Percentiles rank a stretch among this genome's conserved stretches.
Evolutionary conservation across 2,797 vertebrate species (phyloP).

Genomic region (Euthynnus affinis): DNA sequence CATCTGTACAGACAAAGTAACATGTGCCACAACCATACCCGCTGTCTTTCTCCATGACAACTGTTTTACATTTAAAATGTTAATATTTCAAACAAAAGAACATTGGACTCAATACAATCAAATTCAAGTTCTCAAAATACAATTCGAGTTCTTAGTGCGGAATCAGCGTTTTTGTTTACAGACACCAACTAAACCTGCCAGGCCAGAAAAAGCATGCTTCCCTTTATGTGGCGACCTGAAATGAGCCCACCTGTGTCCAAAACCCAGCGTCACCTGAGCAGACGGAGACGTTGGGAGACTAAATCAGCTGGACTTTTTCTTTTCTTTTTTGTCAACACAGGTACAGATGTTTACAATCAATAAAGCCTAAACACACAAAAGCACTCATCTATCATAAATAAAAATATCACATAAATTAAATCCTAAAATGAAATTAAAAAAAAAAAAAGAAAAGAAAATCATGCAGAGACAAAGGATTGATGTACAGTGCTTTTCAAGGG

Average conservation of each 20-base stretch:
- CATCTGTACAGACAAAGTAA: conserved; percentile 91
- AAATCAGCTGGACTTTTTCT: background rate
- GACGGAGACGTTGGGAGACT: background rate
- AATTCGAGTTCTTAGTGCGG: conserved; percentile 76
- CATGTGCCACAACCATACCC: conserved; percentile 50
- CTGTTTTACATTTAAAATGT: conserved; percentile 91
- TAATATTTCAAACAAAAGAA: conserved; percentile 81
- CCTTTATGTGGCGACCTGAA: background rate
- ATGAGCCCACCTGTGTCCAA: background rate
- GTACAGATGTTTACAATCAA: background rate
- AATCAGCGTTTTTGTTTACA: conserved; percentile 66
- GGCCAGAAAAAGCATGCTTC: background rate
- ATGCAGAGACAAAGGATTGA: conserved; percentile 34
- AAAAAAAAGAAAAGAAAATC: conserved; percentile 36
- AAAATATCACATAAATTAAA: conserved; percentile 44
- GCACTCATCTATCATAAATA: conserved; percentile 42
- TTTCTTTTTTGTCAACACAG: background rate
- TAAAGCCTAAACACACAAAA: conserved; percentile 37
- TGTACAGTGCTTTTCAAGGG: conserved; percentile 25
- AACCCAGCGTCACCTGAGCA: background rate
- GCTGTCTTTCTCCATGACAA: conserved; percentile 91
- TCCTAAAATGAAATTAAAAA: conserved; percentile 49
- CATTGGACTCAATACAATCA: conserved; percentile 82
- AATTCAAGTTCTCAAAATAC: conserved; percentile 92
- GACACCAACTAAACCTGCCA: conserved; percentile 30